These are phyloP conservation scores for Rhynchophorus ferrugineus DNA, from an alignment of 1,140 invertebrate genomes.

Conservation along the genomic window DNA sequence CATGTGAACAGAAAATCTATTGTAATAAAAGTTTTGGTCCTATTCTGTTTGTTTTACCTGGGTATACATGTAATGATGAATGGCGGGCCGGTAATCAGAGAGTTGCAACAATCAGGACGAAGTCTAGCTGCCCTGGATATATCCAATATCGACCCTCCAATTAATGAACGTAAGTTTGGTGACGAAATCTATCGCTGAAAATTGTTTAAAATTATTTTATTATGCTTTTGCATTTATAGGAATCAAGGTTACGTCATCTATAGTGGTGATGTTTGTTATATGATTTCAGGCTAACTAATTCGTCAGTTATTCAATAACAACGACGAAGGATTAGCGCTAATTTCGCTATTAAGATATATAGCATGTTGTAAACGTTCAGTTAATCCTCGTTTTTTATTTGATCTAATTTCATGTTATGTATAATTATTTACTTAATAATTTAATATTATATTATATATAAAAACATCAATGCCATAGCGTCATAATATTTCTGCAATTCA, in stretches of 20 bases:
- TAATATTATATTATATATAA: too few relatives aligned
- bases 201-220: neutral
- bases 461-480: too few relatives aligned
- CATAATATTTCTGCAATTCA: too few relatives aligned
- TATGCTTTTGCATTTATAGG: neutral
- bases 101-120: conserved; percentile 37
- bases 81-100: conserved; percentile 33
- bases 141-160: conserved; percentile 11
- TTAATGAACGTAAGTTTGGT: conserved; percentile 20
- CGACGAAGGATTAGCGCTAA: too few relatives aligned
- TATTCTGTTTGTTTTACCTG: conserved; percentile 30
- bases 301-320: too few relatives aligned
- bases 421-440: too few relatives aligned
- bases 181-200: neutral
- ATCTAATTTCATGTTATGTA: too few relatives aligned
- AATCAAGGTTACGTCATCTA: neutral
- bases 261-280: too few relatives aligned
- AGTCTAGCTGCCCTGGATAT: conserved; percentile 35
- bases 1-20: conserved; percentile 34
- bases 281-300: too few relatives aligned
- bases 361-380: too few relatives aligned
- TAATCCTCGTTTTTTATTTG: too few relatives aligned
- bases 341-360: too few relatives aligned
- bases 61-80: conserved; percentile 31
- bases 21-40: conserved; percentile 32